phyloP scores from a whole-genome alignment of 2,113 vertebrate genomes.

The Passer domesticus region DNA sequence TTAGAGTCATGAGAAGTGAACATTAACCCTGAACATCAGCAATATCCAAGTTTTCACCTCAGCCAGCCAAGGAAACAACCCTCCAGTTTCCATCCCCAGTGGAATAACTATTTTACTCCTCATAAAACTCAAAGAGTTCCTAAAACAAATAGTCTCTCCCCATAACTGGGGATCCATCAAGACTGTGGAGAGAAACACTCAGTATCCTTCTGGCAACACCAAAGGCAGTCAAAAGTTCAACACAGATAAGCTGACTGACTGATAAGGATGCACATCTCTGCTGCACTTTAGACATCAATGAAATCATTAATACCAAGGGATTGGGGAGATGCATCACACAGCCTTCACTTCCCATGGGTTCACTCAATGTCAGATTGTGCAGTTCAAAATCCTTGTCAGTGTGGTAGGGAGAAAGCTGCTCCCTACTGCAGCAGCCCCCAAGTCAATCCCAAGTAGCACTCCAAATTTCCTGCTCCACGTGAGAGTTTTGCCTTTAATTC shows the following conservation, averaged over 20 bases:
- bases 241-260: neutral
- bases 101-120: neutral
- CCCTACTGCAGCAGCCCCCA: neutral
- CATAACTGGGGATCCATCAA: neutral
- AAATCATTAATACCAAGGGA: neutral
- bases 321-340: neutral
- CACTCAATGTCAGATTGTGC: neutral
- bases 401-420: neutral
- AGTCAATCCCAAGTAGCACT: fast-evolving
- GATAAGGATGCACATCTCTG: neutral
- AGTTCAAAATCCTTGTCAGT: neutral
- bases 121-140: neutral
- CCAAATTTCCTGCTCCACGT: neutral
- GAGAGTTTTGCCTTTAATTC: neutral
- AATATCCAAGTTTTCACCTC: neutral
- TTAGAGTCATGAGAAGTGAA: neutral
- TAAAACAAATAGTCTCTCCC: neutral
- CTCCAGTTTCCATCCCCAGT: neutral
- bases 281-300: neutral
- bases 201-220: neutral
- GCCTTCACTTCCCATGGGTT: neutral
- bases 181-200: neutral
- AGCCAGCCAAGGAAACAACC: neutral
- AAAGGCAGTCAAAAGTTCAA: neutral
- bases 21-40: neutral